Base-by-base conservation (phyloP, 2,888 invertebrate species). In the Camptogramma bilineatum region DNA sequence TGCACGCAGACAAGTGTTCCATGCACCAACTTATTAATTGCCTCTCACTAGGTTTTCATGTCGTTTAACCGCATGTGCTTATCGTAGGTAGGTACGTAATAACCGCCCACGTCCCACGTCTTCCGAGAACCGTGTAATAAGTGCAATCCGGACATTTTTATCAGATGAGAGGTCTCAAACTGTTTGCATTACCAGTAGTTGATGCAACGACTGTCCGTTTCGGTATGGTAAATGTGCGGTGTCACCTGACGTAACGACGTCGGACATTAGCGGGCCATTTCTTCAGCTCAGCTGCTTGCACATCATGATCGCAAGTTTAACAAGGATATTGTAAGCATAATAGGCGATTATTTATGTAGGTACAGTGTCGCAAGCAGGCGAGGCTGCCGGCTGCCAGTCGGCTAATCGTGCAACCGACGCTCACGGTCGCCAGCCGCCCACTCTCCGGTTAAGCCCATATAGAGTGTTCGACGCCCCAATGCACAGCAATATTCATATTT, bases 401-500 rank as follows among this genome's bases (percentile, higher is more conserved):
- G 83, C 88, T 88, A 86, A 86, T 85, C 90, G 86, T 82, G 85
- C 87, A 80, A 83, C 84, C 81, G 70, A 83, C 79, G 85, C 88
- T 92, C 91, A 91, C 82, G 92, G 91, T 84, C 91, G 87, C 75
- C 91, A 81, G 81, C 92, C 91, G 84, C 92, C 92, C 91, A 93
- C 92, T 90, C 88, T 85, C 82, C 76, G 77, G 83, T 91, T 89
- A 91, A 90, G 81, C 80, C 92, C 92, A 90, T 91, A 91, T 91
- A 88, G 78, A 91, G 91, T 84, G 84, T 86, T 84, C 83, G 81
- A 78, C 75, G 79, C 80, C 84, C 83, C 82, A 84, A 80, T 85
- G 79, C 84, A 86, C 81, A 84, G 83, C 80, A 83, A 86, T 90
- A 90, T 87, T 87, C 83, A 89, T 89, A 88, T 88, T 90, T 90